These are phyloP conservation scores for Drosophila merina DNA, from an alignment of 2,888 invertebrate genomes.

Conservation along the genomic window DNA sequence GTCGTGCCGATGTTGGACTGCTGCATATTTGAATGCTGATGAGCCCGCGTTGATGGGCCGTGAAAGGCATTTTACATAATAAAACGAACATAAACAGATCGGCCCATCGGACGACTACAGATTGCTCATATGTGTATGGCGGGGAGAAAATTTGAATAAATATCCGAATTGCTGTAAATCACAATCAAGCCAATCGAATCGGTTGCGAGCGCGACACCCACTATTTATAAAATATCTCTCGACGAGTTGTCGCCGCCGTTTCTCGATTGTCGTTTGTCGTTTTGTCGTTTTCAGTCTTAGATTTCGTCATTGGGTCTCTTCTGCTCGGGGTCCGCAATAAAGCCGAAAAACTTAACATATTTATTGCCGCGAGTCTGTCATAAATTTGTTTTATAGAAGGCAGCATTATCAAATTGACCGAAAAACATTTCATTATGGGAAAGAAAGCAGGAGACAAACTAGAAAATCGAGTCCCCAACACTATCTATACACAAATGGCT, in stretches of 20 bases:
- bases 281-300: slow-evolving; percentile 10
- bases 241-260: slow-evolving; percentile 58
- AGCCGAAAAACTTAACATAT: slow-evolving; percentile 62
- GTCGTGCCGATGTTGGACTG: slow-evolving; percentile 57
- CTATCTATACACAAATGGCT: slow-evolving; percentile 50
- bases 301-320: slow-evolving; percentile 38
- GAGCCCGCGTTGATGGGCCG: slow-evolving; percentile 61
- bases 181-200: slow-evolving; percentile 78
- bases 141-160: slow-evolving; percentile 68
- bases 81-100: slow-evolving; percentile 65
- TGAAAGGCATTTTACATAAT: slow-evolving; percentile 78
- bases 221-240: slow-evolving; percentile 67
- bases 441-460: slow-evolving; percentile 60
- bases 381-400: slow-evolving; percentile 73
- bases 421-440: slow-evolving; percentile 78
- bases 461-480: slow-evolving; percentile 12
- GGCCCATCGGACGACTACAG: slow-evolving; percentile 34
- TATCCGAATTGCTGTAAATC: slow-evolving; percentile 74
- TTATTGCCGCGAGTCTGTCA: slow-evolving; percentile 69
- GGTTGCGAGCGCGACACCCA: slow-evolving; percentile 65
- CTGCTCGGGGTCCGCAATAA: slow-evolving; percentile 22
- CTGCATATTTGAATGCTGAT: slow-evolving; percentile 73
- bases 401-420: slow-evolving; percentile 75
- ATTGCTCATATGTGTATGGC: slow-evolving; percentile 31
- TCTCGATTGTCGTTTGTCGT: slow-evolving; percentile 4